Evolutionary conservation across 2,888 invertebrate species (phyloP).

Genomic region (Pecten maximus): DNA sequence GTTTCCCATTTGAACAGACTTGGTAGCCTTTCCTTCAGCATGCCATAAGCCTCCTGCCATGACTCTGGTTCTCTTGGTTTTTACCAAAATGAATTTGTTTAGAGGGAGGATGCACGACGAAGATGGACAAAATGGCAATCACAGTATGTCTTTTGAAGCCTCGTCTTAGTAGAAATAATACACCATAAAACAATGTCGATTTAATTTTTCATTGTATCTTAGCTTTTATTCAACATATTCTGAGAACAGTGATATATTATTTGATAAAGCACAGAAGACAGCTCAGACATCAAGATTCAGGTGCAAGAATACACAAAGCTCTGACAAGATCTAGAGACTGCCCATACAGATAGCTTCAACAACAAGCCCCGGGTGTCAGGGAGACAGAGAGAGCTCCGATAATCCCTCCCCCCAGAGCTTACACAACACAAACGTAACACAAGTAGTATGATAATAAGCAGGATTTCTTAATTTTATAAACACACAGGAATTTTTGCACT

Average conservation of each 20-base stretch:
- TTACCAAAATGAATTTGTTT: too few species aligned
- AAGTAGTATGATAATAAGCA: not conserved
- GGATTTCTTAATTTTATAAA: not conserved
- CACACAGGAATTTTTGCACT: not conserved
- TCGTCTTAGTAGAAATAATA: too few species aligned
- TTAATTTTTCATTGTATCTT: not conserved
- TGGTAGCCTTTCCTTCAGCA: too few species aligned
- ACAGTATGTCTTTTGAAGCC: too few species aligned
- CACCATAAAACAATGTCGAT: not conserved
- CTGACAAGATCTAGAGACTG: not conserved
- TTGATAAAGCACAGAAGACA: conserved; percentile 13
- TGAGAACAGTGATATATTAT: not conserved
- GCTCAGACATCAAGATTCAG: not conserved
- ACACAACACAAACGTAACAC: not conserved
- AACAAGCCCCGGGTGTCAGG: not conserved
- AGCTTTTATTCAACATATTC: conserved; percentile 3
- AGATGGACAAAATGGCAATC: too few species aligned
- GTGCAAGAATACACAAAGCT: not conserved
- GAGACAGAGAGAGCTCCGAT: not conserved
- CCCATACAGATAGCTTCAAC: not conserved
- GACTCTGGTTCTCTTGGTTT: too few species aligned
- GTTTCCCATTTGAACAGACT: too few species aligned
- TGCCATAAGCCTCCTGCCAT: too few species aligned
- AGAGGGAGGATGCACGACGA: too few species aligned
- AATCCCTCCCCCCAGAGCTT: not conserved